Evolutionary conservation across 2,888 invertebrate genomes (phyloP), one percentile per base, ranked within the genome.

Genomic region (Callinectes sapidus): DNA sequence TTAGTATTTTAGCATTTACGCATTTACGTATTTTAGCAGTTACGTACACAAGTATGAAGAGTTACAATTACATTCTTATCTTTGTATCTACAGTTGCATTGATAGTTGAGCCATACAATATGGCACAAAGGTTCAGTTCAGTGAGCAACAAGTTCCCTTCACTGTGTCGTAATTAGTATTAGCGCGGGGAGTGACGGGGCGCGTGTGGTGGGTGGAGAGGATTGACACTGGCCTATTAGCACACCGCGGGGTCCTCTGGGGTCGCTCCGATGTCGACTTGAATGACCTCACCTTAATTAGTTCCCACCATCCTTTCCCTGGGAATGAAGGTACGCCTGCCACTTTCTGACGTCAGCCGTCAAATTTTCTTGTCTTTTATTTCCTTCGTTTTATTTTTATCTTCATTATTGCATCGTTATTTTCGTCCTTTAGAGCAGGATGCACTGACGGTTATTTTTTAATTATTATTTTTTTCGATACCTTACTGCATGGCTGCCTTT

Each of bases 191-290:
- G 10, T 13, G n/a, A 13, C n/a, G 28, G n/a, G 71, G 71, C 28
- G 71, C 71, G 71, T 71, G 71, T 28, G 6, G n/a, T 71, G 71
- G 28, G 71, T 71, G 71, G 71, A 8, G 28, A 71, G 18, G 71
- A 71, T 71, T 71, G 71, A n/a, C 71, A 13, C n/a, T 71, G 71
- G n/a, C 71, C n/a, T 71, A 71, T 71, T 71, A 71, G 71, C 28
- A 71, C 28, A n/a, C 71, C 28, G 2, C 13, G 23, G 71, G 28
- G 28, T 71, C 71, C 28, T 71, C 10, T 71, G 71, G 13, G n/a
- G n/a, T 71, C 71, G 13, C 28, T n/a, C 28, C 71, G 28, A 71
- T 28, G 71, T 8, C 28, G 28, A 71, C n/a, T 13, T n/a, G n/a
- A n/a, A 71, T 71, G 28, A 13, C 71, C 28, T 71, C 23, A n/a